phyloP scores from a whole-genome alignment of 2,113 vertebrate species.

The Hemiprocne comata region DNA sequence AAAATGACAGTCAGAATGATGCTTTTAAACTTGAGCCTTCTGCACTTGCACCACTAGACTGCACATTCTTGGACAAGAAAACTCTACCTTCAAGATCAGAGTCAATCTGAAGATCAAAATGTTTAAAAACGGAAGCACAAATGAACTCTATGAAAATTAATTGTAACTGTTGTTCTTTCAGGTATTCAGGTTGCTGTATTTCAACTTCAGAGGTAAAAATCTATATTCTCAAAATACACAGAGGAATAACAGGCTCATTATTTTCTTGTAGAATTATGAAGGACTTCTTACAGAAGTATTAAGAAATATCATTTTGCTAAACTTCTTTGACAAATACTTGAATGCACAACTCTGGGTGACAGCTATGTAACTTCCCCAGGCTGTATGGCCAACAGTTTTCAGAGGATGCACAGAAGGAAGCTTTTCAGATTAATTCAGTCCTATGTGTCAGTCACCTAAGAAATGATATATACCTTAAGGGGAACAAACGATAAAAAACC shows the following conservation, averaged over 20 bases:
- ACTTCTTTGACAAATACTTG: neutral
- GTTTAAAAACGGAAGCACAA: neutral
- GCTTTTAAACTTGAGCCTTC: neutral
- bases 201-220: neutral
- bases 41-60: neutral
- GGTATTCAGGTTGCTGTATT: neutral
- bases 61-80: neutral
- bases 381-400: neutral
- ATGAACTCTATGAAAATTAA: neutral
- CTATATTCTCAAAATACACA: neutral
- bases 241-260: neutral
- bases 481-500: neutral
- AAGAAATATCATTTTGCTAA: neutral
- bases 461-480: constrained; percentile 21
- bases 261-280: neutral
- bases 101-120: neutral
- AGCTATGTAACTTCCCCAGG: neutral
- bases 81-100: neutral
- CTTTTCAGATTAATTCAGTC: neutral
- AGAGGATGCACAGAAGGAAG: constrained; percentile 27
- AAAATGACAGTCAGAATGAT: neutral
- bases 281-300: neutral
- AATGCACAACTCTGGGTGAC: neutral
- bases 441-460: neutral
- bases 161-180: neutral